phyloP scores from a whole-genome alignment of 2,888 invertebrate genomes.

The Plusia festucae region DNA sequence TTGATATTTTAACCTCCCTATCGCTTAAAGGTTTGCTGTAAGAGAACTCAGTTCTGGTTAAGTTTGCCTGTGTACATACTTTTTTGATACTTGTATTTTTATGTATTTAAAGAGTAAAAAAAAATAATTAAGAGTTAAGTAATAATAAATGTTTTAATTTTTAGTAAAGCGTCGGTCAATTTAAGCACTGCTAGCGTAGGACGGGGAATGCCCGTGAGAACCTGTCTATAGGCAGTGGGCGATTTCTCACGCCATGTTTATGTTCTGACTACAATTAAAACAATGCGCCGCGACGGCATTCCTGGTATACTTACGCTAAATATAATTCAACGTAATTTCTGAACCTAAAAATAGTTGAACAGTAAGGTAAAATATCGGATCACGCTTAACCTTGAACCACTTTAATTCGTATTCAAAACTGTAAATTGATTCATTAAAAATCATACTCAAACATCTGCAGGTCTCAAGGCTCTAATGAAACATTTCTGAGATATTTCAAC shows the following conservation, averaged over 20 bases:
- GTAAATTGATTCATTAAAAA: constrained; percentile 48
- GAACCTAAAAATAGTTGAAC: constrained; percentile 28
- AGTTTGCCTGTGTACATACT: too few relatives aligned
- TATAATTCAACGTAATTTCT: constrained; percentile 42
- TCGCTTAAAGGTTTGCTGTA: too few relatives aligned
- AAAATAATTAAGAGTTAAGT: neutral
- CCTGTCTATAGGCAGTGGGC: constrained; percentile 62
- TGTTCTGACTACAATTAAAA: constrained; percentile 69
- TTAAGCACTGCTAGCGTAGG: constrained; percentile 25
- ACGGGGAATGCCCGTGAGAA: constrained; percentile 71
- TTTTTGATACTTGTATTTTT: too few relatives aligned
- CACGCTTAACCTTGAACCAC: constrained; percentile 46
- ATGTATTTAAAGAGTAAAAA: too few relatives aligned
- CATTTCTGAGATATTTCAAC: constrained; percentile 55
- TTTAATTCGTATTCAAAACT: constrained; percentile 35
- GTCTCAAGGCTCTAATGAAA: constrained; percentile 29
- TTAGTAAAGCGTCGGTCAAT: neutral
- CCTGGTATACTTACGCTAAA: constrained; percentile 54
- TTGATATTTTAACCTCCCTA: too few relatives aligned
- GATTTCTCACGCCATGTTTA: constrained; percentile 80
- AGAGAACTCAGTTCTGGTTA: too few relatives aligned
- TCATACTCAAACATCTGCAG: constrained; percentile 36
- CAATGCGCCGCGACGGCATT: constrained; percentile 67
- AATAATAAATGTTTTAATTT: neutral
- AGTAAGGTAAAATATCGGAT: constrained; percentile 41